A percentile compares a stretch with the other conserved stretches of the same genome.
phyloP scores from a whole-genome alignment of 2,888 invertebrate genomes.

The Heliconius charithonia region DNA sequence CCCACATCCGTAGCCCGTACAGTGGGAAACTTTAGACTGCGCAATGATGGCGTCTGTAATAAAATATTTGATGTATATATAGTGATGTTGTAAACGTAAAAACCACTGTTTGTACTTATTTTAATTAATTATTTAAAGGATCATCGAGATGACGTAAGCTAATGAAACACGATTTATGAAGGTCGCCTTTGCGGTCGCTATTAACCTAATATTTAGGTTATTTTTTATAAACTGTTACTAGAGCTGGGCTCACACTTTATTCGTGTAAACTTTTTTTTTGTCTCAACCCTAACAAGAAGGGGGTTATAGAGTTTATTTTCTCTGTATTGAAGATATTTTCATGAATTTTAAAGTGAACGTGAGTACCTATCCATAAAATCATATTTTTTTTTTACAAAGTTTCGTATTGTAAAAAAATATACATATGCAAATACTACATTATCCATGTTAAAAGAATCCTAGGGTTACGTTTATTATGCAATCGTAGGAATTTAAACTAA shows the following conservation, averaged over 20 bases:
- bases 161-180: slow-evolving; percentile 21
- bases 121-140: slow-evolving; percentile 16
- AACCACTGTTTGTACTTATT: slow-evolving; percentile 3
- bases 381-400: too few relatives aligned
- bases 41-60: neutral
- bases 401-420: too few relatives aligned
- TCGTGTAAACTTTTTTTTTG: neutral
- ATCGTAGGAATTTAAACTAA: neutral
- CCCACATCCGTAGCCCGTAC: neutral
- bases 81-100: slow-evolving; percentile 3
- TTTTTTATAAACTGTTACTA: neutral
- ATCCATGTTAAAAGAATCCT: too few relatives aligned
- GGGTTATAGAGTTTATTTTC: too few relatives aligned
- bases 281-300: too few relatives aligned
- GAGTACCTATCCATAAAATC: too few relatives aligned
- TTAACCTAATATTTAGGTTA: slow-evolving; percentile 14
- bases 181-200: slow-evolving; percentile 8
- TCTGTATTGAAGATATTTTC: too few relatives aligned
- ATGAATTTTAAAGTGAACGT: too few relatives aligned
- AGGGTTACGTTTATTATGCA: neutral
- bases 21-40: neutral
- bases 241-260: neutral
- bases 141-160: slow-evolving; percentile 19
- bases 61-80: neutral
- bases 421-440: too few relatives aligned